Conservation (phyloP, 2,797 vertebrate genomes). For the Aeoliscus strigatus region DNA sequence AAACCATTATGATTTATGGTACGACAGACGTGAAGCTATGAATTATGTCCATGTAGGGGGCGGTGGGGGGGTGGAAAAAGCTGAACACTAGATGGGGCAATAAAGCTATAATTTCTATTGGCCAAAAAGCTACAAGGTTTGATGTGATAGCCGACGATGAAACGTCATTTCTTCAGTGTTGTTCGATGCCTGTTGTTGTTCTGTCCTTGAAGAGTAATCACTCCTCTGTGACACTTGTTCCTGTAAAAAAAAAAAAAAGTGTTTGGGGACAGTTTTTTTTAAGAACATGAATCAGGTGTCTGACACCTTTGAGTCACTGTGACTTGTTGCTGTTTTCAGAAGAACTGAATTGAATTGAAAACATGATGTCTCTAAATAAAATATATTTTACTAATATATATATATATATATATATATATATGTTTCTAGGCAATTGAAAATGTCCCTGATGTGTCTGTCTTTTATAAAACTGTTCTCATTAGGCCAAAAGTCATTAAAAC, state of each 20-base stretch:
- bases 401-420: conserved; percentile 23
- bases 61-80: neutral
- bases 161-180: no score
- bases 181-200: no score
- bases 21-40: neutral
- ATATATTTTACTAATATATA: conserved; percentile 9
- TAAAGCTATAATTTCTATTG: conserved; percentile 7
- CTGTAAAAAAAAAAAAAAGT: no score
- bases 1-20: neutral
- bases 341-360: no score
- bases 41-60: neutral
- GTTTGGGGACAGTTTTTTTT: no score
- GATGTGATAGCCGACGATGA: no score
- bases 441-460: conserved; percentile 45
- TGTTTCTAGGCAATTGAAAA: conserved; percentile 50
- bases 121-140: no score
- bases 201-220: no score
- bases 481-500: conserved; percentile 78
- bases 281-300: no score
- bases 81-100: conserved; percentile 63
- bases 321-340: no score
- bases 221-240: no score
- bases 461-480: conserved; percentile 68
- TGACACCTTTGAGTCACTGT: no score
- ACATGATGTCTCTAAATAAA: conserved; percentile 5